phyloP scores from a whole-genome alignment of 2,113 vertebrate genomes.

The Camelus dromedarius region DNA sequence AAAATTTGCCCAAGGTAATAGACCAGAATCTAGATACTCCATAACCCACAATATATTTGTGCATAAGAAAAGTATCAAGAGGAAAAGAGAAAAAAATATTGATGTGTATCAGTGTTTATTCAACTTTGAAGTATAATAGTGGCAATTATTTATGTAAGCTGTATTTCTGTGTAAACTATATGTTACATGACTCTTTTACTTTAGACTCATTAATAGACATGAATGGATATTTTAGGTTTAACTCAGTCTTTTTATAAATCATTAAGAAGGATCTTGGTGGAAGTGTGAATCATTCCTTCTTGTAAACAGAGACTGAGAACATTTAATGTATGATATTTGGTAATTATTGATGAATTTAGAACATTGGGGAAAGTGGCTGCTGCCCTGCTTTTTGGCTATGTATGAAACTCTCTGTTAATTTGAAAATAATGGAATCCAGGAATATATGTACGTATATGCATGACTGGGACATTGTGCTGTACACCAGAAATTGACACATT shows the following conservation, averaged over 20 bases:
- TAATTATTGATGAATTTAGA: background rate
- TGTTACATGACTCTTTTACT: background rate
- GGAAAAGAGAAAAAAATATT: background rate
- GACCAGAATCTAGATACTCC: background rate
- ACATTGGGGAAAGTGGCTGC: background rate
- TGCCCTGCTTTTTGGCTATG: background rate
- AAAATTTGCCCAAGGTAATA: background rate
- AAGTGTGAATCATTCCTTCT: background rate
- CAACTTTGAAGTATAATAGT: background rate
- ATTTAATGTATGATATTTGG: background rate
- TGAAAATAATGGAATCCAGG: background rate
- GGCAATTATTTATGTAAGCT: background rate
- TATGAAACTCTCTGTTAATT: slow-evolving; percentile 4
- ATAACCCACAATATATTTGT: background rate
- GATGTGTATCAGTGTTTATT: background rate
- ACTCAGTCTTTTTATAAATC: background rate
- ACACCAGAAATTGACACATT: no score
- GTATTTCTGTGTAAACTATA: background rate
- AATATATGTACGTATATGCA: background rate
- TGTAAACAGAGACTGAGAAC: background rate
- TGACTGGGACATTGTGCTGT: no score
- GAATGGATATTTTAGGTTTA: background rate
- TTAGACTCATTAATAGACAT: background rate
- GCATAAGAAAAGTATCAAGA: background rate
- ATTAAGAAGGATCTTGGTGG: background rate